Evolutionary conservation across 2,113 vertebrate species (phyloP), one percentile per base, ranked within the genome.

Genomic region (Ammospiza caudacuta): DNA sequence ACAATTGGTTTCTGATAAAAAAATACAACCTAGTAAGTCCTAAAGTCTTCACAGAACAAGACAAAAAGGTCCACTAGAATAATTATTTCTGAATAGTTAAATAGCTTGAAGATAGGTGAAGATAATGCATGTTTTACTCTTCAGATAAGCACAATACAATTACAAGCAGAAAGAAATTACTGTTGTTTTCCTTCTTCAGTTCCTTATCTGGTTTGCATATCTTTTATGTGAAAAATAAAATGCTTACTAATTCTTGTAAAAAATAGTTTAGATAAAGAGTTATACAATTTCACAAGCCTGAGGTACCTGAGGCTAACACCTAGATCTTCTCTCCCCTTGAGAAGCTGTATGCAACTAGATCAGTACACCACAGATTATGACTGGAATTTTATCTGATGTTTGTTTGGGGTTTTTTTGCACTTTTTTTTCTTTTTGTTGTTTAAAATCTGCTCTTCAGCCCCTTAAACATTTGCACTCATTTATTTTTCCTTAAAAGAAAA

Each of bases 401-500:
- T 77, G 5, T 21, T 74, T 13, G 2, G 12, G 20, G 2, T 0
- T 21, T 14, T n/a, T 29, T 44, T 43, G 6, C 12, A 9, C 24
- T 11, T 44, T 44, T 46, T 28, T 39, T 44, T 15, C 4, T 43
- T 83, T 1, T 64, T 8, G 3, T 37, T 64, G 4, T 35, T 83
- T 57, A 55, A 51, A 31, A 68, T 68, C 4, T 9, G n/a, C 28
- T 12, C 27, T 12, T 44, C 12, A 3, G 1, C 2, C 9, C 33
- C 13, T 37, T 49, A 62, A 83, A 90, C 27, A 44, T 9, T 51
- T 75, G 2, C 9, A 41, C 35, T 47, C 39, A 9, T 14, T 64
- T 76, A 1, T 23, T 75, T 67, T 79, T 31, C 3, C 18, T 44
- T 62, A 62, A 37, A 9, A 49, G 9, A 69, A 74, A 83, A 27